Evolutionary conservation across 2,888 invertebrate species (phyloP).

Genomic region (Neoscelio sp.): DNA sequence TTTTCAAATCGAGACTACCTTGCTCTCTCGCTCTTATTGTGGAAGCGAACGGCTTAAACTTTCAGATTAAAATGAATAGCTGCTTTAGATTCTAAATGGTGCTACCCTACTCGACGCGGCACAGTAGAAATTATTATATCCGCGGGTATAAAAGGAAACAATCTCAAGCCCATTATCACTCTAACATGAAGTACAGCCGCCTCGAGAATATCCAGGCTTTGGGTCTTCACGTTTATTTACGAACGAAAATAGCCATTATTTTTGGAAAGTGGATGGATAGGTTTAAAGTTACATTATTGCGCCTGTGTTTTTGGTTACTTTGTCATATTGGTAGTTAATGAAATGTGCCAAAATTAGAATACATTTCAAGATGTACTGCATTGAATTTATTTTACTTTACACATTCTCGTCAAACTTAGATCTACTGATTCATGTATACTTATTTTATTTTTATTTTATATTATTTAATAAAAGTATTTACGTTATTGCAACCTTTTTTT

Average conservation of each 20-base stretch:
- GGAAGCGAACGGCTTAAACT: slow-evolving; percentile 71
- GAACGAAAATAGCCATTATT: slow-evolving; percentile 14
- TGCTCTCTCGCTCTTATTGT: slow-evolving; percentile 64
- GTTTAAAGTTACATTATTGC: not conserved
- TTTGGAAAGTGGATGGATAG: not conserved
- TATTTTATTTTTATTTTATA: no score
- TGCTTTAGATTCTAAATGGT: slow-evolving; percentile 62
- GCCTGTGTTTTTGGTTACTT: no score
- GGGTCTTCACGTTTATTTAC: slow-evolving; percentile 49
- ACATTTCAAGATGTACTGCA: no score
- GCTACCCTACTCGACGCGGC: slow-evolving; percentile 57
- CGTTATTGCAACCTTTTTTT: no score
- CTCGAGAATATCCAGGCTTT: slow-evolving; percentile 60
- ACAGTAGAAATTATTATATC: slow-evolving; percentile 74
- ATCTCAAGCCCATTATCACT: slow-evolving; percentile 77
- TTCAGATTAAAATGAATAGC: slow-evolving; percentile 77
- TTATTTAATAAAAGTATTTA: no score
- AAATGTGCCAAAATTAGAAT: no score
- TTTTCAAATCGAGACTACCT: slow-evolving; percentile 65
- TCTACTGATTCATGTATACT: no score
- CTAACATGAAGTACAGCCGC: slow-evolving; percentile 68
- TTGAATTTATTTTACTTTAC: no score
- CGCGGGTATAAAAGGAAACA: slow-evolving; percentile 77
- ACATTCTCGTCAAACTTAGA: no score
- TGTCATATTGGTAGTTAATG: no score